phyloP scores from a whole-genome alignment of 1,140 invertebrate species.

The Drosophila teissieri region DNA sequence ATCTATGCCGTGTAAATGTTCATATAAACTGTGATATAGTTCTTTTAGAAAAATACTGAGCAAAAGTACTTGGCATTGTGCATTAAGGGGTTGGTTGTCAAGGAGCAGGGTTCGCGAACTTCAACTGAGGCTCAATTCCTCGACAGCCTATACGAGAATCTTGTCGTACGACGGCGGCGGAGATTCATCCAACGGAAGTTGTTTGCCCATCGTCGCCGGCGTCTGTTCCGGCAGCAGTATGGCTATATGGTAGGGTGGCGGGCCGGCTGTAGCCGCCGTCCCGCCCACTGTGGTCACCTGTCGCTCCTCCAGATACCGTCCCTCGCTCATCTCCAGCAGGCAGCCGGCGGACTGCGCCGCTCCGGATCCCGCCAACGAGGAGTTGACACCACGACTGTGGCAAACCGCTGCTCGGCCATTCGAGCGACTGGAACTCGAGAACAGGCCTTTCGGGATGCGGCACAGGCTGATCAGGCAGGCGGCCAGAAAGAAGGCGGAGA shows the following conservation, averaged over 20 bases:
- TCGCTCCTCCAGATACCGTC: conserved; percentile 60
- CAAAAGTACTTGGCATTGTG: conserved; percentile 60
- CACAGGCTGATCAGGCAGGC: conserved; percentile 87
- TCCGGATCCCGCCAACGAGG: conserved; percentile 4
- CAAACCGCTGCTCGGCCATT: conserved; percentile 55
- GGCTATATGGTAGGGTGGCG: conserved; percentile 87
- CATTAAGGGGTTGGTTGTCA: conserved; percentile 18
- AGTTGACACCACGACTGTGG: conserved; percentile 47
- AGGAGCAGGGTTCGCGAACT: conserved; percentile 15
- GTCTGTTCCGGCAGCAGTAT: conserved; percentile 86
- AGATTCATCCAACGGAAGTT: conserved; percentile 85
- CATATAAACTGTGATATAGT: conserved; percentile 77
- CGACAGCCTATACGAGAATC: conserved; percentile 84
- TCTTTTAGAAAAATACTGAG: conserved; percentile 78
- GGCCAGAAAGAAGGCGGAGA: conserved; percentile 87
- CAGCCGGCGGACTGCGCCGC: conserved; percentile 32
- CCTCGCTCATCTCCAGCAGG: conserved; percentile 57
- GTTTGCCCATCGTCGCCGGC: conserved; percentile 58
- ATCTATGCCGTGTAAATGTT: conserved; percentile 66
- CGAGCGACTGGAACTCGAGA: conserved; percentile 44
- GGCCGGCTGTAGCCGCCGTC: conserved; percentile 61
- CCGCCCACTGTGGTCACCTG: conserved; percentile 30
- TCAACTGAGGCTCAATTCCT: conserved; percentile 65
- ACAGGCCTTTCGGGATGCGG: conserved; percentile 77
- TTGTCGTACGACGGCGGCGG: conserved; percentile 88